Base-by-base conservation (phyloP, 2,113 vertebrate genomes). In the Bubalus kerabau region DNA sequence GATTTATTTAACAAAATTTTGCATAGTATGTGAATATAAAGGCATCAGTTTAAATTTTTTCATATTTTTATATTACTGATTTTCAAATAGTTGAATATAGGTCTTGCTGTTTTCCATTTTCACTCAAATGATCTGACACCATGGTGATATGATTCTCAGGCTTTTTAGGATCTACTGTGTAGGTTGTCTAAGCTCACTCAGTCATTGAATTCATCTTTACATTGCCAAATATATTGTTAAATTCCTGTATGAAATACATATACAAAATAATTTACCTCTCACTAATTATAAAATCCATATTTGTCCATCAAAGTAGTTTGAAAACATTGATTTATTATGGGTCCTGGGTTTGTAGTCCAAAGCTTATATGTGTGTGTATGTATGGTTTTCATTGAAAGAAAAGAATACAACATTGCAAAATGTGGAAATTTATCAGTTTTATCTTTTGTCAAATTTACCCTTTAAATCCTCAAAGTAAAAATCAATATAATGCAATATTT, bases 401-500 rank as follows among this genome's bases (percentile, higher is more conserved):
- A 93, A 56, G 10, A 87, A 78, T 48, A 36, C 5, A 87, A 32
- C 59, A 19, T 87, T 96, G 12, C 1, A 89, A 94, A 85, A 89
- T 91, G 6, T 87, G 4, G 4, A 81, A 67, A 54, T 71, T 54
- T 67, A 54, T 54, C 57, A 56, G 1, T 80, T 62, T 62, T 86
- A 9, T 16, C 36, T 60, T 91, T 91, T 60, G 19, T 87, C 9
- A 83, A 43, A 78, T 86, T 90, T 30, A 3, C 1, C 2, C 82
- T 94, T 97, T 89, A 76, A 93, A 82, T 82, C 8, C 16, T 82
- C 19, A 93, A 71, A 91, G 21, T 28, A 87, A 24, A 76, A 43
- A 48, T 95, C 50, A 96, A 28, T 56, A 74, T 74, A 87, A 48
- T 82, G 19, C 28, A 81, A 13, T 52, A 48, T 88, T 85, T 91